Evolutionary conservation across 1,140 invertebrate species (phyloP), one percentile per base, ranked within the genome.

Genomic region (Agrilus planipennis): DNA sequence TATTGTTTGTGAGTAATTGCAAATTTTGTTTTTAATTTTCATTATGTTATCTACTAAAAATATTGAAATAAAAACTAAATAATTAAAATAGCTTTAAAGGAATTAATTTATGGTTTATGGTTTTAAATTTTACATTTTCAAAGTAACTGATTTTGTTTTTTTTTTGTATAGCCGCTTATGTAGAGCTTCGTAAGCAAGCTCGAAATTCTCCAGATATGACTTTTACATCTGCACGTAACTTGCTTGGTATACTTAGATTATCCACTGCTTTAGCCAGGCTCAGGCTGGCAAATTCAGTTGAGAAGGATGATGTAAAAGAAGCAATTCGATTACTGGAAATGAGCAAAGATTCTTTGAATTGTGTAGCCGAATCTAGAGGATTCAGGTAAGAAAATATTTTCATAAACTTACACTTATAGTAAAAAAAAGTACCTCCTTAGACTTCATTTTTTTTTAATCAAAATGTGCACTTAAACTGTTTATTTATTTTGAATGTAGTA

Each of bases 251-350:
- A 54, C 66, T 99, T 17, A 81, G 96, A 18, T 68, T 99, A 18
- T 80, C 93, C 1, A 99, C 93, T 1, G 94, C 96, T 4, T 67
- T 99, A 45, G 90, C 91, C 1, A 71, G 92, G 25, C 68, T 99
- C 2, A 75, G 92, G 57, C 67, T 97, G 32, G 76, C 81, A 2
- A 81, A 94, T 57, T 63, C 73, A 11, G 93, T 99, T 1, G 89
- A 89, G 41, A 87, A 91, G 52, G 86, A 88, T 41, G 95, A 99
- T 63, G 84, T 99, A 0, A 75, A 81, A 5, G 95, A 99, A 69
- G 94, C 95, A 0, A 87, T 97, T 55, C 75, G 94, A 39, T 69
- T 99, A 21, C 78, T 98, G 55, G 91, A 96, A 58, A 89, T 89
- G 82, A 95, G 91, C 3, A 96, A 97, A 61, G 81, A 89, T 54